These are phyloP conservation scores for Macrosiphum euphorbiae DNA, from an alignment of 2,888 invertebrate species.

Conservation along the genomic window DNA sequence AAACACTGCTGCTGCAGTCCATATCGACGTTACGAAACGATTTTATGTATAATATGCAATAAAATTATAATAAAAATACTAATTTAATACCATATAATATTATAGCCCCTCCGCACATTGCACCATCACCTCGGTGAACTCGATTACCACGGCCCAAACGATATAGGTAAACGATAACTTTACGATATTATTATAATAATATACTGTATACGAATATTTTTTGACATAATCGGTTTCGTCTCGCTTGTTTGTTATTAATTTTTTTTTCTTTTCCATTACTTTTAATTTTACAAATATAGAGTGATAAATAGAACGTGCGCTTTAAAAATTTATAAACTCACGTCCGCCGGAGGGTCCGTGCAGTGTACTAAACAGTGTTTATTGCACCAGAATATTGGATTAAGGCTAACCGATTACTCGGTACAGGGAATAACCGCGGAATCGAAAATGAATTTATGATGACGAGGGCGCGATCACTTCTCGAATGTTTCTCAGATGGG, in stretches of 20 bases:
- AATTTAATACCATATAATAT: not conserved
- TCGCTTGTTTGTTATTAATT: not conserved
- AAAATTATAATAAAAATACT: not conserved
- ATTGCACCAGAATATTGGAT: slow-evolving; percentile 24
- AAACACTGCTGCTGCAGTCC: not conserved
- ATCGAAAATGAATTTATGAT: not conserved
- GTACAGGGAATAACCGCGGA: not conserved
- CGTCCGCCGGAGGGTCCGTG: not conserved
- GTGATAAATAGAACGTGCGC: slow-evolving; percentile 23
- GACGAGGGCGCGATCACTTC: not conserved
- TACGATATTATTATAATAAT: too few species aligned
- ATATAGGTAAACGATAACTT: not conserved
- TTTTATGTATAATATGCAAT: not conserved
- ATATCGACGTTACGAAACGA: not conserved
- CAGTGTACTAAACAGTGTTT: slow-evolving; percentile 31
- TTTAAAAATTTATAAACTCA: not conserved
- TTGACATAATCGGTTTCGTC: not conserved
- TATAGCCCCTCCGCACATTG: not conserved
- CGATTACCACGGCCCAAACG: not conserved
- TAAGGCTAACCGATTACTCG: not conserved
- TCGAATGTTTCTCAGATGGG: not conserved
- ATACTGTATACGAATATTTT: not conserved
- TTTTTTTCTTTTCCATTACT: not conserved
- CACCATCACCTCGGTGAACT: not conserved
- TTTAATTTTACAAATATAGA: not conserved